Evolutionary conservation across 2,888 invertebrate species (phyloP).

Genomic region (Brachyptera putata): DNA sequence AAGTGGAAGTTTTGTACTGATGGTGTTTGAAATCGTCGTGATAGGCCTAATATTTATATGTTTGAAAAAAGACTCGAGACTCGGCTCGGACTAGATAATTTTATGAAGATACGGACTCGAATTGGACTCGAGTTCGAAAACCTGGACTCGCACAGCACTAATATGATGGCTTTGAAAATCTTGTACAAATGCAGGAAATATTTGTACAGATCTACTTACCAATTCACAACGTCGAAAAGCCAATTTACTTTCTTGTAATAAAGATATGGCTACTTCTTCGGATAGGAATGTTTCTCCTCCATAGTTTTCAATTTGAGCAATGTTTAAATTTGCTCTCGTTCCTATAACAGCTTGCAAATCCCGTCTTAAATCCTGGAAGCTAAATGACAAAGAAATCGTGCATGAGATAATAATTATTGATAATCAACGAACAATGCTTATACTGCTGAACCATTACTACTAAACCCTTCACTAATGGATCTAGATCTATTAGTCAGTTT

Average conservation of each 20-base stretch:
- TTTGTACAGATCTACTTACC: constrained; percentile 46
- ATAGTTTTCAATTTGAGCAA: constrained; percentile 91
- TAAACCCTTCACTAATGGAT: too few species aligned
- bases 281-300: constrained; percentile 96
- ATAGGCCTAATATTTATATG: too few species aligned
- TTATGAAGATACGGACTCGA: background rate
- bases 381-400: constrained; percentile 40
- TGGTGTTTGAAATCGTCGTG: too few species aligned
- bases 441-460: too few species aligned
- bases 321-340: constrained; percentile 86
- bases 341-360: constrained; percentile 93
- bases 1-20: too few species aligned
- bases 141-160: background rate
- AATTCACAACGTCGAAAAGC: constrained; percentile 85
- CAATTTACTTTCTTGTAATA: constrained; percentile 84
- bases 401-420: too few species aligned
- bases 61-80: too few species aligned
- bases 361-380: constrained; percentile 86
- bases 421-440: too few species aligned
- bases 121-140: too few species aligned
- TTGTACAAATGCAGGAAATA: background rate
- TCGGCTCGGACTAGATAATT: too few species aligned
- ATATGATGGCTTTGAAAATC: background rate
- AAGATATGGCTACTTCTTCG: constrained; percentile 86
- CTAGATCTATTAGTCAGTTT: too few species aligned